phyloP scores from a whole-genome alignment of 2,113 vertebrate species.

The Microcebus tavaratra region DNA sequence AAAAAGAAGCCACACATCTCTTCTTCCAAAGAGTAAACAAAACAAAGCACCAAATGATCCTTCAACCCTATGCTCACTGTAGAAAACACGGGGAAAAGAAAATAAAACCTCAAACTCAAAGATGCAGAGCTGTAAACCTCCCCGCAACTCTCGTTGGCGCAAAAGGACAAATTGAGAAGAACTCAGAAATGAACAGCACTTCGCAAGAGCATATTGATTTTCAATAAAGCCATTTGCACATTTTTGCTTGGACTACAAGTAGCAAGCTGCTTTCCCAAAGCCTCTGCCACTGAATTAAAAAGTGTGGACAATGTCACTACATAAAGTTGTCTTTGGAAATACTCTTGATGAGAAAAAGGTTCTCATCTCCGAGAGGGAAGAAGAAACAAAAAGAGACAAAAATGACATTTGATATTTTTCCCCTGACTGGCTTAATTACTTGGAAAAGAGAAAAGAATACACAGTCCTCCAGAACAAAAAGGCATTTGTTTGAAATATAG shows the following conservation, averaged over 20 bases:
- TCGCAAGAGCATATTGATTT: conserved; percentile 83
- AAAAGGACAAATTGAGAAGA: conserved; percentile 60
- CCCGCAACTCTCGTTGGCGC: neutral
- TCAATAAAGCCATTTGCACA: conserved; percentile 82
- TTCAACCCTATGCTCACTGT: neutral
- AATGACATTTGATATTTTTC: conserved; percentile 63
- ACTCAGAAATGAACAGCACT: conserved; percentile 73
- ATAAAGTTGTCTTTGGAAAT: conserved; percentile 20
- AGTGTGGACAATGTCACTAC: conserved; percentile 53
- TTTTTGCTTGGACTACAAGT: conserved; percentile 72
- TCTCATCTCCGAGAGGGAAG: conserved; percentile 55
- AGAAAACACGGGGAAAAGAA: neutral
- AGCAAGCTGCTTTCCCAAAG: conserved; percentile 61
- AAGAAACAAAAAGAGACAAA: conserved; percentile 60
- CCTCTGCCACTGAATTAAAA: conserved; percentile 72
- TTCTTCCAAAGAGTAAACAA: conserved; percentile 55
- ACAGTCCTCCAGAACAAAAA: conserved; percentile 70
- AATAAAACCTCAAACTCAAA: neutral
- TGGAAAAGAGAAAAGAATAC: conserved; percentile 72
- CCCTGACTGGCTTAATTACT: conserved; percentile 70
- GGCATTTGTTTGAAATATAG: conserved; percentile 78
- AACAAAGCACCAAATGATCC: neutral
- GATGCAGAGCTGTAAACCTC: conserved; percentile 45
- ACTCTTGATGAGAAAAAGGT: conserved; percentile 48
- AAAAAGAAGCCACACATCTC: neutral